Percentiles rank a stretch among this genome's conserved stretches.
These are phyloP conservation scores for Hyles lineata DNA, from an alignment of 2,888 invertebrate genomes.

Conservation along the genomic window DNA sequence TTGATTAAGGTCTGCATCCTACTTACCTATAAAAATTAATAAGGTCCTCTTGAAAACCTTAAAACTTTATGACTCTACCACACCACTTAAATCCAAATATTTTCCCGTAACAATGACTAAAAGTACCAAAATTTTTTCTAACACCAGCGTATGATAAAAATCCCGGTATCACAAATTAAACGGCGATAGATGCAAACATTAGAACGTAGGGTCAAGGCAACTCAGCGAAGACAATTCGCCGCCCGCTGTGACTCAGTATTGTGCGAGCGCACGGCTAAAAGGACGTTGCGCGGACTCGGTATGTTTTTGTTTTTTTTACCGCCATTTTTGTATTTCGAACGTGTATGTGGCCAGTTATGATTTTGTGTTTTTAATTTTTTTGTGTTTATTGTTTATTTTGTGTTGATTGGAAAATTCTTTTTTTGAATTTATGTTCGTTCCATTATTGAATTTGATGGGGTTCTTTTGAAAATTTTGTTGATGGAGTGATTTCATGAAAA, in stretches of 20 bases:
- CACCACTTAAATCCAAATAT: not conserved
- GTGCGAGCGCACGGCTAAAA: slow-evolving; percentile 46
- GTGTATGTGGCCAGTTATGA: not conserved
- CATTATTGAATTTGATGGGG: not conserved
- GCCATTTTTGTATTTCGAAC: not conserved
- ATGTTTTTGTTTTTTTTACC: slow-evolving; percentile 42
- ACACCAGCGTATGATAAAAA: slow-evolving; percentile 8
- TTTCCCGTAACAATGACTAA: not conserved
- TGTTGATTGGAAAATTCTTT: not conserved
- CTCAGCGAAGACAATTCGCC: slow-evolving; percentile 37
- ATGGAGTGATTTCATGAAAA: no score
- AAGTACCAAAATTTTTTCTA: not conserved
- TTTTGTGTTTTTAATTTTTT: not conserved
- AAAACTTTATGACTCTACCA: no score
- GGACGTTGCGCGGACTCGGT: slow-evolving; percentile 42
- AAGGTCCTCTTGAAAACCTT: no score
- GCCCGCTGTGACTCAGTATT: slow-evolving; percentile 36
- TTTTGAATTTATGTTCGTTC: not conserved
- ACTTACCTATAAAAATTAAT: no score
- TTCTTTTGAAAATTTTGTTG: not conserved
- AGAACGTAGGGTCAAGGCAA: slow-evolving; percentile 44
- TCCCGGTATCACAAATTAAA: slow-evolving; percentile 24
- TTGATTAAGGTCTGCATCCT: no score
- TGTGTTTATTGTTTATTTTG: not conserved
- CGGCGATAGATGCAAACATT: slow-evolving; percentile 27